phyloP scores from a whole-genome alignment of 2,888 invertebrate species.

The Argyresthia albistria region DNA sequence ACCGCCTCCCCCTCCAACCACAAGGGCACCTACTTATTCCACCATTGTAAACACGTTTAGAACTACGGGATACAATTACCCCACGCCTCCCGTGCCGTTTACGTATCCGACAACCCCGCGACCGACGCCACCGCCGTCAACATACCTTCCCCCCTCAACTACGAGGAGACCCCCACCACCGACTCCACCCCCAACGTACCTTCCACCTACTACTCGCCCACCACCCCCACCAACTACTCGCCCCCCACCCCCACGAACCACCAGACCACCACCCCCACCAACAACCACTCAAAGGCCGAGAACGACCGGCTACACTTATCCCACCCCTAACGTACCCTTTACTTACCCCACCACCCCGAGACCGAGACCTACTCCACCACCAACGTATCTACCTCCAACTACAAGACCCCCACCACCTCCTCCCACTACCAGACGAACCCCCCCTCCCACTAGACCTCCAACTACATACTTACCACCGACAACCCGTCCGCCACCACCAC shows the following conservation, averaged over 20 bases:
- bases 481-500: constrained; percentile 14
- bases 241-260: constrained; percentile 4
- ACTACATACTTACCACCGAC: constrained; percentile 10
- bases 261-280: constrained; percentile 5
- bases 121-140: constrained; percentile 7
- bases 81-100: constrained; percentile 13
- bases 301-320: constrained; percentile 8
- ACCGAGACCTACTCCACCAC: constrained; percentile 13
- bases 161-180: constrained; percentile 15
- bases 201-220: not conserved
- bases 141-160: constrained; percentile 13
- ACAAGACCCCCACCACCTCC: constrained; percentile 7
- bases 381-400: constrained; percentile 10
- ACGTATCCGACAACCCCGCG: constrained; percentile 16
- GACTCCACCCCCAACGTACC: constrained; percentile 12
- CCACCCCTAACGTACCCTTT: constrained; percentile 27
- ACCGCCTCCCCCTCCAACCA: constrained; percentile 4
- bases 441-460: constrained; percentile 6
- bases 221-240: constrained; percentile 10
- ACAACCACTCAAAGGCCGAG: constrained; percentile 11
- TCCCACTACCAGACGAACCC: not conserved
- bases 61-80: constrained; percentile 22
- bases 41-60: constrained; percentile 13
- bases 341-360: constrained; percentile 20
- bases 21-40: constrained; percentile 14